Percentiles rank a stretch among this genome's conserved stretches.
Evolutionary conservation across 1,140 invertebrate genomes (phyloP).

Genomic region (Pristionchus pacificus): DNA sequence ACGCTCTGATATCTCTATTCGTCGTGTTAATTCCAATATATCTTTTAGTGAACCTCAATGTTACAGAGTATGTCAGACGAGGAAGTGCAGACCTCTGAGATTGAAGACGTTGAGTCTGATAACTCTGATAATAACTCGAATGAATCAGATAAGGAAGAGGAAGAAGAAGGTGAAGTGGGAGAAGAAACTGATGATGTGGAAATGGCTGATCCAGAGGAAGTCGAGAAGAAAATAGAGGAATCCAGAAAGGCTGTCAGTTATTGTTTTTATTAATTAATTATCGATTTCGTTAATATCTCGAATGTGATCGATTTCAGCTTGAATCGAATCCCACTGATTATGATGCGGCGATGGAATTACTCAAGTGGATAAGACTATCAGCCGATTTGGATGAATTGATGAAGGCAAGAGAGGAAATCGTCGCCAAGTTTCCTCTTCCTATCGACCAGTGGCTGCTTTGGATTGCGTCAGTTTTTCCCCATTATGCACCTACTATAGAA

Average conservation of each 20-base stretch:
- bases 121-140: constrained; percentile 9
- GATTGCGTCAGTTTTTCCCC: background rate
- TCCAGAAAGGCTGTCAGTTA: background rate
- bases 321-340: background rate
- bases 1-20: constrained; percentile 9
- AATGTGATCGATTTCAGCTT: background rate
- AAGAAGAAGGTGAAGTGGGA: constrained; percentile 3
- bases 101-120: constrained; percentile 8
- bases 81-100: background rate
- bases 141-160: constrained; percentile 3
- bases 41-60: constrained; percentile 3
- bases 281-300: too few relatives aligned
- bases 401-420: background rate
- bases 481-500: background rate
- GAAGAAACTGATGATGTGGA: background rate
- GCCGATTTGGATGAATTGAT: background rate
- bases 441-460: background rate
- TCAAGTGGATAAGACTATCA: background rate
- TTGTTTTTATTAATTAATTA: background rate
- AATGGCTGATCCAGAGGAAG: constrained; percentile 8
- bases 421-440: background rate
- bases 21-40: constrained; percentile 2
- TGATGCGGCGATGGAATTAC: background rate
- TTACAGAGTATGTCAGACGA: background rate
- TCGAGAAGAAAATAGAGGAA: constrained; percentile 10